These are phyloP conservation scores for Rhea pennata DNA, from an alignment of 2,113 vertebrate species.

Conservation along the genomic window DNA sequence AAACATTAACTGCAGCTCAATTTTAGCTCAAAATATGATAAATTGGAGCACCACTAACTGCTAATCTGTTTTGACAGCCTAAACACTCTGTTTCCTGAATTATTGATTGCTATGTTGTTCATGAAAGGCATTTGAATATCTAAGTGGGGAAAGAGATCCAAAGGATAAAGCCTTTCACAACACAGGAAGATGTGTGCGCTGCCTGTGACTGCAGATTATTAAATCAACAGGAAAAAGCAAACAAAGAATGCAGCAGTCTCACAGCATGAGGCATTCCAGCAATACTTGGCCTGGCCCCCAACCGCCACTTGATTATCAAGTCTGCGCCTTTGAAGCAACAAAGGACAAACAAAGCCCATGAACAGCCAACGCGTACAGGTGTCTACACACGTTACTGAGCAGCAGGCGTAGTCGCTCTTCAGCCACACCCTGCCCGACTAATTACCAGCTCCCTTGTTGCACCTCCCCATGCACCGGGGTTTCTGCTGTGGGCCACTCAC, in stretches of 20 bases:
- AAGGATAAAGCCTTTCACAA: background rate
- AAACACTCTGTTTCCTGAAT: background rate
- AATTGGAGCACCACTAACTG: background rate
- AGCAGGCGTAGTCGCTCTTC: background rate
- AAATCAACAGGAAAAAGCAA: background rate
- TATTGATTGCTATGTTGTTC: background rate
- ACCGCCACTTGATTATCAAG: background rate
- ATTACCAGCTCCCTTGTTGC: background rate
- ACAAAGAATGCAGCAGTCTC: background rate
- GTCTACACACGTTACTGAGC: background rate
- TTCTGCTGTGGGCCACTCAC: background rate
- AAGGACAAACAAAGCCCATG: background rate
- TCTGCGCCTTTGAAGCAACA: background rate
- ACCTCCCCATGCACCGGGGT: background rate
- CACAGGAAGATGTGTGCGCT: background rate
- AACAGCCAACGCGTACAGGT: background rate
- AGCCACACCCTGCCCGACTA: background rate
- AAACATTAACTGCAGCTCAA: background rate
- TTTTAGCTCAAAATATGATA: background rate
- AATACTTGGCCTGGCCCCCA: background rate
- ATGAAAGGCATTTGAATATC: background rate
- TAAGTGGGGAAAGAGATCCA: background rate
- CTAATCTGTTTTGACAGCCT: constrained; percentile 29
- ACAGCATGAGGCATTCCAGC: background rate
- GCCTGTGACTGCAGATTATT: background rate